Evolutionary conservation across 2,113 vertebrate genomes (phyloP).

Genomic region (Oreochromis spilurus): DNA sequence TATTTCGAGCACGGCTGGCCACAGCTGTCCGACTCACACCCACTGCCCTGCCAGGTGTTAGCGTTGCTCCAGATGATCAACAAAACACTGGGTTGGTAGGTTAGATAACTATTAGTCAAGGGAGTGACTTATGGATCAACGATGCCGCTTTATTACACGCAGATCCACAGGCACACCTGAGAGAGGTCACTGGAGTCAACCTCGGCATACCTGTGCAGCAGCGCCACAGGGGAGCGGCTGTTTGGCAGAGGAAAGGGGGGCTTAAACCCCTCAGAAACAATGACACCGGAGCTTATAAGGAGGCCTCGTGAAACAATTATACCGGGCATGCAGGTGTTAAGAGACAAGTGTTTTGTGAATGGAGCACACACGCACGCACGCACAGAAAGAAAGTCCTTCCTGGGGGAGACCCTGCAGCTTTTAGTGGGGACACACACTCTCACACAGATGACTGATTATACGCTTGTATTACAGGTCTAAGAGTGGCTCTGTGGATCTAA

Average conservation of each 20-base stretch:
- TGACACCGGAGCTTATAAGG: constrained; percentile 55
- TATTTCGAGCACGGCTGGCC: constrained; percentile 76
- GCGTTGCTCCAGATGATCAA: constrained; percentile 31
- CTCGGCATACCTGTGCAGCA: constrained; percentile 39
- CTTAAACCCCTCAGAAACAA: constrained; percentile 57
- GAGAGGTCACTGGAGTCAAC: constrained; percentile 44
- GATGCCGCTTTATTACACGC: neutral
- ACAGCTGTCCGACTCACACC: constrained; percentile 78
- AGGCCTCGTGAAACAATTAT: constrained; percentile 58
- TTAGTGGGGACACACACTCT: constrained; percentile 74
- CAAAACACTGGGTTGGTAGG: neutral
- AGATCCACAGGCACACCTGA: constrained; percentile 40
- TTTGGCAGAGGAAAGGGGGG: constrained; percentile 59
- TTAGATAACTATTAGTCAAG: neutral
- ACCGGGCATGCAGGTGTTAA: constrained; percentile 58
- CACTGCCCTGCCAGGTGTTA: constrained; percentile 67
- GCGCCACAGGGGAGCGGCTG: constrained; percentile 33
- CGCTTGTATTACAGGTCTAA: constrained; percentile 55
- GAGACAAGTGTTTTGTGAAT: constrained; percentile 58
- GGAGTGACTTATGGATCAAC: neutral
- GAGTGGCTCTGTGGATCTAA: constrained; percentile 33
- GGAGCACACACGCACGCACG: constrained; percentile 7
- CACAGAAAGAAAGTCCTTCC: constrained; percentile 6
- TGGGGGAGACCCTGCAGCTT: constrained; percentile 52
- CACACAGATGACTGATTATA: constrained; percentile 79